These are phyloP conservation scores for Climacteris rufus DNA, from an alignment of 2,113 vertebrate species.

Conservation along the genomic window DNA sequence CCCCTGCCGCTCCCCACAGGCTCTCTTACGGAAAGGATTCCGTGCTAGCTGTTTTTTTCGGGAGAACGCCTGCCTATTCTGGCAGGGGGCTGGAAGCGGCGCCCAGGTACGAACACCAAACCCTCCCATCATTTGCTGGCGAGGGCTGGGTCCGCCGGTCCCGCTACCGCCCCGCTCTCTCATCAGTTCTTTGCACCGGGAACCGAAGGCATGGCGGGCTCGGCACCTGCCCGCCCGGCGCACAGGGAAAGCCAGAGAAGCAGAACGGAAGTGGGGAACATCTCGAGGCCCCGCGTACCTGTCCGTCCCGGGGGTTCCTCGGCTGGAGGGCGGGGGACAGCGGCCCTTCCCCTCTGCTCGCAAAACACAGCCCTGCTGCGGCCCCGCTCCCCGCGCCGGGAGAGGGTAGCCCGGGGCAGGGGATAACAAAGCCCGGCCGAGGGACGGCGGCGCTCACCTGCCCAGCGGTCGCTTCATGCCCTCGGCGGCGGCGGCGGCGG, in stretches of 20 bases:
- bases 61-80: neutral
- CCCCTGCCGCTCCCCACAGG: neutral
- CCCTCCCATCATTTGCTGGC: neutral
- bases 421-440: neutral
- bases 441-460: slow-evolving; percentile 2
- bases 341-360: neutral
- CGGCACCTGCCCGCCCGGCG: neutral
- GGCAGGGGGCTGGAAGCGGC: neutral
- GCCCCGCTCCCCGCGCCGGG: neutral
- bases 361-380: neutral
- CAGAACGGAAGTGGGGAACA: neutral
- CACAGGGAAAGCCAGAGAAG: neutral
- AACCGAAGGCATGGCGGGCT: neutral
- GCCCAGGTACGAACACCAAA: neutral
- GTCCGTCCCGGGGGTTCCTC: too few relatives aligned
- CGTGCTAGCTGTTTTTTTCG: too few relatives aligned
- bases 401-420: neutral
- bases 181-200: rapidly evolving
- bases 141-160: neutral
- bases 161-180: neutral
- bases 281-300: rapidly evolving
- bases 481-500: neutral
- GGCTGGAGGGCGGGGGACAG: neutral
- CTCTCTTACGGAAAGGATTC: neutral
- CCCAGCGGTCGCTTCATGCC: slow-evolving; percentile 53